Evolutionary conservation across 2,888 invertebrate genomes (phyloP).

Genomic region (Entomobrya proxima): DNA sequence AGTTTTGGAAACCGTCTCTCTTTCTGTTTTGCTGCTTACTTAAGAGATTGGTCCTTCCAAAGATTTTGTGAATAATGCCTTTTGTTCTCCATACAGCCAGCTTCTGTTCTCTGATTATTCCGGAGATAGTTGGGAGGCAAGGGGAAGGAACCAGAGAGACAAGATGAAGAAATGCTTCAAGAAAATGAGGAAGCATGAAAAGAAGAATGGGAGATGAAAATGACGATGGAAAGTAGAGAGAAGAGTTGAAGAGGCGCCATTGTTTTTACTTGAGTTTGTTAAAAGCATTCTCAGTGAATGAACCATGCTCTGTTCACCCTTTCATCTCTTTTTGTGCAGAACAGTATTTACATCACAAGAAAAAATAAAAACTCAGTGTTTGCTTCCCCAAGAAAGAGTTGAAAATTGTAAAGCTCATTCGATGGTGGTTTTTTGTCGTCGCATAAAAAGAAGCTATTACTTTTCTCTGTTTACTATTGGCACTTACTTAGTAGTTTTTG

Average conservation of each 20-base stretch:
- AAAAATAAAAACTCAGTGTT: neutral
- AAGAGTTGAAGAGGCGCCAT: slow-evolving; percentile 56
- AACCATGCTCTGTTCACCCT: neutral
- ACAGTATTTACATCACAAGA: neutral
- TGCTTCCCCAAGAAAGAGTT: neutral
- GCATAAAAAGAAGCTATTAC: neutral
- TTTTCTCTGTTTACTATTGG: neutral
- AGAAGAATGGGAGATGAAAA: slow-evolving; percentile 17
- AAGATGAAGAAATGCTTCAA: slow-evolving; percentile 12
- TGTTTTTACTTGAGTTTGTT: slow-evolving; percentile 38
- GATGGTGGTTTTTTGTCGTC: neutral
- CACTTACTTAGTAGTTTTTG: neutral
- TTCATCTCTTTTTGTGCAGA: neutral
- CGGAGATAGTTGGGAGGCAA: neutral
- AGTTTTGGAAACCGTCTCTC: neutral
- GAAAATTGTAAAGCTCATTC: neutral
- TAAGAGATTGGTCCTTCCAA: neutral
- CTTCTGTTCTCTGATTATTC: slow-evolving; percentile 15
- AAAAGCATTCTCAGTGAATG: neutral
- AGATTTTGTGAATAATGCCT: slow-evolving; percentile 13
- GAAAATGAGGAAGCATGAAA: slow-evolving; percentile 4
- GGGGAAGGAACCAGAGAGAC: neutral
- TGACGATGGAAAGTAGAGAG: neutral
- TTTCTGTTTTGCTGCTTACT: neutral
- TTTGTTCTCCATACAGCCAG: neutral